phyloP scores from a whole-genome alignment of 1,140 invertebrate genomes.

The Drosophila sulfurigaster region DNA sequence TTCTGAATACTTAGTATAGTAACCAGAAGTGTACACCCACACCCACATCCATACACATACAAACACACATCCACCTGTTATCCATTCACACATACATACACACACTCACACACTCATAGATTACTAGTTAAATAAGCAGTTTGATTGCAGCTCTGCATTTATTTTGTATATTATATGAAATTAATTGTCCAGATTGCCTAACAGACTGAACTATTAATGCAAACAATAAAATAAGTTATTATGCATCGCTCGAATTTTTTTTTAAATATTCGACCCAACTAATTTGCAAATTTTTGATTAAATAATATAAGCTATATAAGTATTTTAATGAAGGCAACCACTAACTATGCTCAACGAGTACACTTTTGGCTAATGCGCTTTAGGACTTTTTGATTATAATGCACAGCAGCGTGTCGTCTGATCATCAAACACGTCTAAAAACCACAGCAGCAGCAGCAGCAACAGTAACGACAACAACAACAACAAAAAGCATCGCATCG shows the following conservation, averaged over 20 bases:
- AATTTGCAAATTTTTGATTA: not conserved
- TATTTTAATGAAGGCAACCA: not conserved
- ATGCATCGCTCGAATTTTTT: not conserved
- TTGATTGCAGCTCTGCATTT: too few species aligned
- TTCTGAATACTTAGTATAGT: too few species aligned
- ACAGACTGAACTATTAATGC: too few species aligned
- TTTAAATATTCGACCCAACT: not conserved
- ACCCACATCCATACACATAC: too few species aligned
- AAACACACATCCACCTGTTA: too few species aligned
- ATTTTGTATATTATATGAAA: too few species aligned
- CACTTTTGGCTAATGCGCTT: not conserved
- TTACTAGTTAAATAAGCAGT: too few species aligned
- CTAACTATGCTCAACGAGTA: not conserved
- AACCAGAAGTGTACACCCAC: too few species aligned
- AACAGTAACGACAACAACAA: not conserved
- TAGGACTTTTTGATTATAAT: conserved; percentile 12
- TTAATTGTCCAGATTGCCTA: too few species aligned
- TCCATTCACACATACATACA: too few species aligned
- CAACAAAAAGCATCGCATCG: not conserved
- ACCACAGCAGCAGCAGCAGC: conserved; percentile 8
- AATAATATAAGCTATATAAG: conserved; percentile 11
- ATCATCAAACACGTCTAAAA: conserved; percentile 25
- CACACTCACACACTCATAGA: too few species aligned
- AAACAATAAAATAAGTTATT: not conserved
- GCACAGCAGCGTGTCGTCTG: not conserved